phyloP scores from a whole-genome alignment of 2,113 vertebrate species.

The Toxotes jaculatrix region DNA sequence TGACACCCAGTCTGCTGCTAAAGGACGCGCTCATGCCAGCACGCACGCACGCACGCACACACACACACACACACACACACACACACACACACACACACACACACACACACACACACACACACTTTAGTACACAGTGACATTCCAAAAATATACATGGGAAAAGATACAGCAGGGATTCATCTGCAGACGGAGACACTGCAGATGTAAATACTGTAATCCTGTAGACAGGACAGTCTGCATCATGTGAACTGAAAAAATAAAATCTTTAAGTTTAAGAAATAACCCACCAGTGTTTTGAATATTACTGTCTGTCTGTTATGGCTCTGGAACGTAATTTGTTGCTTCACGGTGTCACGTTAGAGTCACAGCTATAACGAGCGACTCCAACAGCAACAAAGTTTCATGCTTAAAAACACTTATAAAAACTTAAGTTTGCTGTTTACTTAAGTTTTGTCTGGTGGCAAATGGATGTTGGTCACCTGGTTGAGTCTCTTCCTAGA shows the following conservation, averaged over 20 bases:
- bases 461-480: too few relatives aligned
- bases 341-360: too few relatives aligned
- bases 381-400: too few relatives aligned
- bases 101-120: constrained; percentile 9
- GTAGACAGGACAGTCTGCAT: background rate
- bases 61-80: constrained; percentile 17
- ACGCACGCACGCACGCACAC: background rate
- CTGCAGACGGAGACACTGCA: background rate
- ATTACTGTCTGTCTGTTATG: too few relatives aligned
- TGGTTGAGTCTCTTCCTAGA: too few relatives aligned
- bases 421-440: too few relatives aligned
- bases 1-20: constrained; percentile 35
- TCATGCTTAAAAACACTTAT: too few relatives aligned
- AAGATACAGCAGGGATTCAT: background rate
- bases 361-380: too few relatives aligned
- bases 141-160: constrained; percentile 21
- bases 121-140: background rate
- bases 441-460: too few relatives aligned
- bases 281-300: too few relatives aligned
- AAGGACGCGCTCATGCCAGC: constrained; percentile 1
- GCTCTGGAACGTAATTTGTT: too few relatives aligned
- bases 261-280: too few relatives aligned
- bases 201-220: background rate
- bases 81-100: background rate
- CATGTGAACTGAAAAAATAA: background rate